A percentile compares a stretch with the other conserved stretches of the same genome.
These are phyloP conservation scores for Cryptoblepharus egeriae DNA, from an alignment of 2,797 vertebrate species.

Conservation along the genomic window DNA sequence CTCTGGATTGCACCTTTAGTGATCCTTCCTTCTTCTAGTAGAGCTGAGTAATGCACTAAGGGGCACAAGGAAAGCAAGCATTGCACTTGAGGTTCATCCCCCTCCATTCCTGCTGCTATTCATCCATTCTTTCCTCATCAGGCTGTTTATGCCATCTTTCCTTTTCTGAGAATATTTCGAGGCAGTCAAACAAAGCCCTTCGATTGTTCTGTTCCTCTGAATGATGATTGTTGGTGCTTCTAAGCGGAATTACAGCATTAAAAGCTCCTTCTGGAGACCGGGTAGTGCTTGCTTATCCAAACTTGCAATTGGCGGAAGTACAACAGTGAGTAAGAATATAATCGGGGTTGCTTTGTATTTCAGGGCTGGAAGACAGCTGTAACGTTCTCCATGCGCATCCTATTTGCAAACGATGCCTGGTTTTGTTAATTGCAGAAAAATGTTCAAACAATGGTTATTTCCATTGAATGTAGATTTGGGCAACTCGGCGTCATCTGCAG, in stretches of 20 bases:
- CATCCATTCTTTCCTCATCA: slow-evolving; percentile 48
- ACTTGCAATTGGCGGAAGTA: slow-evolving; percentile 53
- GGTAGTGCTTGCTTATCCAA: slow-evolving; percentile 53
- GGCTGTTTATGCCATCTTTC: slow-evolving; percentile 47
- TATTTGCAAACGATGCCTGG: slow-evolving; percentile 23
- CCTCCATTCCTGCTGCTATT: slow-evolving; percentile 21
- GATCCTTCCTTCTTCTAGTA: too few relatives aligned
- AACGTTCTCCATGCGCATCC: slow-evolving; percentile 37
- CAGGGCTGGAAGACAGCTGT: slow-evolving; percentile 41
- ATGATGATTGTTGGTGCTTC: slow-evolving; percentile 50
- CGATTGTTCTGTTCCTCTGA: slow-evolving; percentile 58
- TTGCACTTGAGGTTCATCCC: neutral
- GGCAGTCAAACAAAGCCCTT: slow-evolving; percentile 59
- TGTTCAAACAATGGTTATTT: slow-evolving; percentile 39
- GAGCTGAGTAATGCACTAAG: too few relatives aligned
- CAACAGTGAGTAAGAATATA: slow-evolving; percentile 29
- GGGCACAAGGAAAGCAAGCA: too few relatives aligned
- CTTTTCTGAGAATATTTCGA: slow-evolving; percentile 64
- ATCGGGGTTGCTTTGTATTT: slow-evolving; percentile 43
- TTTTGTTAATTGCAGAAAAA: slow-evolving; percentile 62
- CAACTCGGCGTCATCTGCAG: too few relatives aligned
- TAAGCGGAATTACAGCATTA: slow-evolving; percentile 61
- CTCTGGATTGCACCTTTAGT: too few relatives aligned
- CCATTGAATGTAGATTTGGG: neutral
- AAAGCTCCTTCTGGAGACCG: slow-evolving; percentile 57